Evolutionary conservation across 2,113 vertebrate genomes (phyloP).

Genomic region (Dinomys branickii): DNA sequence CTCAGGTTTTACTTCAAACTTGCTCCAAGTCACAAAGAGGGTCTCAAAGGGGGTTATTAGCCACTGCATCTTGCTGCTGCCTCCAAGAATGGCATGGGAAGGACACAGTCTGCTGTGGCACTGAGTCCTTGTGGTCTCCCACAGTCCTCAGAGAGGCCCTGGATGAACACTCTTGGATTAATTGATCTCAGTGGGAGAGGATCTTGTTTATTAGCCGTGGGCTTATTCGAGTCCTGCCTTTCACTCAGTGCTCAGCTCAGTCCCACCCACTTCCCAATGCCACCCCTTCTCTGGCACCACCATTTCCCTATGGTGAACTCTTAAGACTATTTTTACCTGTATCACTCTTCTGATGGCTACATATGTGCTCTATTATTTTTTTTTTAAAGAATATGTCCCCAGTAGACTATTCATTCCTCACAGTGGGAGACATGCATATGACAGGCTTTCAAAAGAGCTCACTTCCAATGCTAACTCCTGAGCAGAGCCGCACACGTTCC

Average conservation of each 20-base stretch:
- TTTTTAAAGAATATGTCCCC: background rate
- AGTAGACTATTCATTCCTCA: background rate
- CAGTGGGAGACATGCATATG: background rate
- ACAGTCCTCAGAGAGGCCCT: background rate
- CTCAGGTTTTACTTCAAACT: background rate
- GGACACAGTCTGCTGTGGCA: background rate
- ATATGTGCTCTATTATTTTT: background rate
- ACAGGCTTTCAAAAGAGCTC: background rate
- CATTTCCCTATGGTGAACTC: background rate
- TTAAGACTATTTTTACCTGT: background rate
- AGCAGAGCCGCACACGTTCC: background rate
- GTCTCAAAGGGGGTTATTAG: background rate
- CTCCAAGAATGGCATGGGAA: background rate
- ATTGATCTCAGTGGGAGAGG: constrained; percentile 33
- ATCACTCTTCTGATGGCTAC: background rate
- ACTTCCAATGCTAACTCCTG: background rate
- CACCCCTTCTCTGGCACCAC: background rate
- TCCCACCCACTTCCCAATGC: too few species aligned
- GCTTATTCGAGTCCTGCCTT: background rate
- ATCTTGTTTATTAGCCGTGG: background rate
- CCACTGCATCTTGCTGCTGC: background rate
- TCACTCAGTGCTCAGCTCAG: background rate
- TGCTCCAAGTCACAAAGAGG: background rate
- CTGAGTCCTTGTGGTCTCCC: background rate
- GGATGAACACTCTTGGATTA: background rate